Percentiles rank a stretch among this genome's conserved stretches.
These are phyloP conservation scores for Enteromius paludinosus DNA, from an alignment of 2,797 vertebrate species.

Conservation along the genomic window DNA sequence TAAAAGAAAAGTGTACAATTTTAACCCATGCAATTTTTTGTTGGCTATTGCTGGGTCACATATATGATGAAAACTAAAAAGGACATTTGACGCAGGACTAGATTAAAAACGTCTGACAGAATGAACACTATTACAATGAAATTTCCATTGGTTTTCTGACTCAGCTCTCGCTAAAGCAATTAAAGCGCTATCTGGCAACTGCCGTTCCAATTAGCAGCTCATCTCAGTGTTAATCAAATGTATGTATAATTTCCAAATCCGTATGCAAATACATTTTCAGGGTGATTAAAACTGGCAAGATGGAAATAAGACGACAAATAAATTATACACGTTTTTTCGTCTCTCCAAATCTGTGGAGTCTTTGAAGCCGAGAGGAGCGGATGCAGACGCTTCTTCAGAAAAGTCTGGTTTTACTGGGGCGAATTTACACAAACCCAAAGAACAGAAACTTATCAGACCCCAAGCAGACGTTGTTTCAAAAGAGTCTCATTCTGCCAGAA, in stretches of 20 bases:
- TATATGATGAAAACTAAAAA: not conserved
- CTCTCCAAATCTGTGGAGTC: slow-evolving; percentile 35
- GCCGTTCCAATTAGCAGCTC: slow-evolving; percentile 56
- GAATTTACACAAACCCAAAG: slow-evolving; percentile 41
- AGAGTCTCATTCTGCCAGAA: not conserved
- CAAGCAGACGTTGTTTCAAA: not conserved
- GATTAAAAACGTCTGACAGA: not conserved
- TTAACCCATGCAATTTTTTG: not conserved
- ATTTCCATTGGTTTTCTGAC: slow-evolving; percentile 17
- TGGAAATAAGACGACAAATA: slow-evolving; percentile 63
- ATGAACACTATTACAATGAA: slow-evolving; percentile 17
- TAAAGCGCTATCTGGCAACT: slow-evolving; percentile 45
- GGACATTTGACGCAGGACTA: not conserved
- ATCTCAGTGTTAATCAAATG: slow-evolving; percentile 56
- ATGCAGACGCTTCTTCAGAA: not conserved
- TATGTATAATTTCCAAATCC: slow-evolving; percentile 54
- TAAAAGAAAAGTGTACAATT: not conserved
- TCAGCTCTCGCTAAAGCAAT: slow-evolving; percentile 44
- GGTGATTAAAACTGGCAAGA: slow-evolving; percentile 63
- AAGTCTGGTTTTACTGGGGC: slow-evolving; percentile 8
- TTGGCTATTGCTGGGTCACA: not conserved
- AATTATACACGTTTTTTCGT: slow-evolving; percentile 51
- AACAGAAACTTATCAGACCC: slow-evolving; percentile 23
- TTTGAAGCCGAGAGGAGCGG: slow-evolving; percentile 19
- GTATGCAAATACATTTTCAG: slow-evolving; percentile 59